Conservation (phyloP, 2,113 vertebrate genomes). For the Cynopterus brachyotis region DNA sequence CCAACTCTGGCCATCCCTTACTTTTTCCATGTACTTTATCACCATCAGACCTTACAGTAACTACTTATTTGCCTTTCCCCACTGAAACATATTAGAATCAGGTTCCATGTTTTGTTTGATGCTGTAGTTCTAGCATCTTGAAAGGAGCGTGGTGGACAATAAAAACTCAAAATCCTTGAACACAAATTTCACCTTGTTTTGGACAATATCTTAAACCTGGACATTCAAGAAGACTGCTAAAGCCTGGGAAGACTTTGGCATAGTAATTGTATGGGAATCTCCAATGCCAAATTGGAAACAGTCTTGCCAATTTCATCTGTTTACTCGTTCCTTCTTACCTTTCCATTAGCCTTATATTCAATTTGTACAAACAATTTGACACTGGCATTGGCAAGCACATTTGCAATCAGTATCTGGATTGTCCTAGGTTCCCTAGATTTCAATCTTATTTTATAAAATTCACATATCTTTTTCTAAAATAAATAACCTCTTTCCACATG, state of each 20-base stretch:
- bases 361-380: background rate
- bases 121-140: background rate
- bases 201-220: background rate
- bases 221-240: background rate
- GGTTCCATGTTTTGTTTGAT: background rate
- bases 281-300: background rate
- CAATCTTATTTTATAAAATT: background rate
- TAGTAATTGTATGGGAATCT: background rate
- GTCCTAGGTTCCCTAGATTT: background rate
- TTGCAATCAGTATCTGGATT: background rate
- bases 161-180: background rate
- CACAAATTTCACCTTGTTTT: background rate
- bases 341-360: background rate
- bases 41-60: background rate
- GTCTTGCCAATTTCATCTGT: background rate
- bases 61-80: background rate
- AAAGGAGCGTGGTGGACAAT: background rate
- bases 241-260: background rate
- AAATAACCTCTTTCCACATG: background rate
- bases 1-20: background rate
- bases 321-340: background rate
- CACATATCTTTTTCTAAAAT: background rate
- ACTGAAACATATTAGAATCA: background rate
- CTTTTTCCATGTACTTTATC: background rate
- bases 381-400: background rate